These are phyloP conservation scores for Hydra vulgaris DNA, from an alignment of 30 jellyfish, hydroid and myxozoan genomes.

Conservation along the genomic window DNA sequence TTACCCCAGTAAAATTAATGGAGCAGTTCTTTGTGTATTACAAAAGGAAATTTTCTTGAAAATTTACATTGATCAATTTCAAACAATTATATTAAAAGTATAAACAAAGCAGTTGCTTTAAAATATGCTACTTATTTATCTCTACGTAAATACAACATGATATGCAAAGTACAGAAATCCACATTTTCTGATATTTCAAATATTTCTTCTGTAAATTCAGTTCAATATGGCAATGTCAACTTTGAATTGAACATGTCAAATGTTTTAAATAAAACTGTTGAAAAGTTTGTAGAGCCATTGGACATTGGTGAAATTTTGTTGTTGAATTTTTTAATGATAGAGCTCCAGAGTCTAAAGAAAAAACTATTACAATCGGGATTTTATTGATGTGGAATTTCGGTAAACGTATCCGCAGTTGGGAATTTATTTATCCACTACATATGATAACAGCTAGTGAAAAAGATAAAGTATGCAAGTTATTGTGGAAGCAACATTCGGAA, in stretches of 20 bases:
- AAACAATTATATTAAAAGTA: background rate
- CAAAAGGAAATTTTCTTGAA: slow-evolving; percentile 6
- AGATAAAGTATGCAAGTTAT: too few relatives aligned
- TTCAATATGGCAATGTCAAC: slow-evolving; percentile 9
- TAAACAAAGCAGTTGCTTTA: slow-evolving; percentile 3
- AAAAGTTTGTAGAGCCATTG: slow-evolving; percentile 7
- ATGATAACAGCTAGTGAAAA: too few relatives aligned
- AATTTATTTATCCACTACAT: too few relatives aligned
- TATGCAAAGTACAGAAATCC: slow-evolving; percentile 24
- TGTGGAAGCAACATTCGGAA: too few relatives aligned
- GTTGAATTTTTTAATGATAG: slow-evolving; percentile 29
- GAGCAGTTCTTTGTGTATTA: background rate
- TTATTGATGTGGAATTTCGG: slow-evolving; percentile 25
- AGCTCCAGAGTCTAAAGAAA: slow-evolving; percentile 23
- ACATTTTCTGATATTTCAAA: slow-evolving; percentile 9
- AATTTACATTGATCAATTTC: slow-evolving; percentile 4
- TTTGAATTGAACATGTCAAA: background rate
- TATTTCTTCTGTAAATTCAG: background rate
- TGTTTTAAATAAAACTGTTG: slow-evolving; percentile 1
- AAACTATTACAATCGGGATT: slow-evolving; percentile 24
- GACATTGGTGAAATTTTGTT: slow-evolving; percentile 14
- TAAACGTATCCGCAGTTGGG: slow-evolving; percentile 2
- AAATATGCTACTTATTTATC: slow-evolving; percentile 4
- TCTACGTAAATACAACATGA: background rate
- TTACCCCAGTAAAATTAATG: slow-evolving; percentile 6